Percentiles rank a stretch among this genome's conserved stretches.
These are phyloP conservation scores for Mycetomoellerius zeteki DNA, from an alignment of 1,140 invertebrate genomes.

Conservation along the genomic window DNA sequence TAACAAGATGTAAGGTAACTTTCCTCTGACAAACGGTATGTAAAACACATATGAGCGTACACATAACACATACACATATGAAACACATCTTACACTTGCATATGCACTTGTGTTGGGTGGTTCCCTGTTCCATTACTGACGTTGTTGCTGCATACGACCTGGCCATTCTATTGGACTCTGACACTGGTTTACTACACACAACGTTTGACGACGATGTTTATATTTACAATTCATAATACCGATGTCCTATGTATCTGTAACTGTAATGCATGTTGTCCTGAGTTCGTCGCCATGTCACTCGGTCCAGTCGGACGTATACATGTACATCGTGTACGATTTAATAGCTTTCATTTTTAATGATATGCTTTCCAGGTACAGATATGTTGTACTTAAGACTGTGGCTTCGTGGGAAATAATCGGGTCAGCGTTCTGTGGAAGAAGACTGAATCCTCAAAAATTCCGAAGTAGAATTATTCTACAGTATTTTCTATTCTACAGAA, in stretches of 20 bases:
- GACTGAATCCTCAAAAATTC: not conserved
- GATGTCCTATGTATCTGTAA: slow-evolving; percentile 81
- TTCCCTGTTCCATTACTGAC: slow-evolving; percentile 82
- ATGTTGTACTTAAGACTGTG: slow-evolving; percentile 83
- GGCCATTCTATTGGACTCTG: slow-evolving; percentile 82
- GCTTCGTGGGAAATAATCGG: slow-evolving; percentile 77
- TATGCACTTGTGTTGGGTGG: slow-evolving; percentile 74
- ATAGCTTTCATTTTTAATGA: slow-evolving; percentile 66
- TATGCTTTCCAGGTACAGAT: slow-evolving; percentile 81
- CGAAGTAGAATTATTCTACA: not conserved
- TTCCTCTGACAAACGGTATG: slow-evolving; percentile 81
- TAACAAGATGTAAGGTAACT: slow-evolving; percentile 75
- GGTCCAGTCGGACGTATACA: slow-evolving; percentile 24
- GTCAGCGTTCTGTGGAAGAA: slow-evolving; percentile 38
- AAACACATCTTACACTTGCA: slow-evolving; percentile 28
- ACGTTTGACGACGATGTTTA: slow-evolving; percentile 77
- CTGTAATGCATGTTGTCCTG: slow-evolving; percentile 76
- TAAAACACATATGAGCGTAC: slow-evolving; percentile 58
- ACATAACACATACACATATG: slow-evolving; percentile 3
- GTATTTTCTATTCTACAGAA: slow-evolving; percentile 3
- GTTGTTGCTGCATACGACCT: slow-evolving; percentile 82
- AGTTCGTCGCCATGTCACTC: slow-evolving; percentile 63
- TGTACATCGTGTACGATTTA: slow-evolving; percentile 18
- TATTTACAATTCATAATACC: slow-evolving; percentile 75
- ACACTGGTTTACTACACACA: slow-evolving; percentile 80